phyloP scores from a whole-genome alignment of 2,888 invertebrate genomes.

The Exocentrus adspersus region DNA sequence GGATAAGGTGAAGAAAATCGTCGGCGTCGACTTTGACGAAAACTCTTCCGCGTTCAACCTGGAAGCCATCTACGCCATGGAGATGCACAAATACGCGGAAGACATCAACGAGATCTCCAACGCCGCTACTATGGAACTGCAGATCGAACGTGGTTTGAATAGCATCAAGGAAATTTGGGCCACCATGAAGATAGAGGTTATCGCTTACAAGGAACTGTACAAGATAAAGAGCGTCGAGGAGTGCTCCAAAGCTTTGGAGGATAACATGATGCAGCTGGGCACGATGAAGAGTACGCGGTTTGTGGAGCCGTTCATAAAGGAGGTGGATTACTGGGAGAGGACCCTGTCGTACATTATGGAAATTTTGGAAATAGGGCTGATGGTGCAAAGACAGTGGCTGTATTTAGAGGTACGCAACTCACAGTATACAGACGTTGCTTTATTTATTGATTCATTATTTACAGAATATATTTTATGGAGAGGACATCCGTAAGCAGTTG shows the following conservation, averaged over 20 bases:
- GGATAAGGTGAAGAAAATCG: slow-evolving; percentile 77
- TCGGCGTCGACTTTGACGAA: slow-evolving; percentile 83
- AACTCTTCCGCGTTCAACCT: slow-evolving; percentile 81
- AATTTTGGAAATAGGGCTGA: slow-evolving; percentile 81
- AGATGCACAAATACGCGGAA: slow-evolving; percentile 81
- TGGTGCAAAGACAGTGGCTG: slow-evolving; percentile 86
- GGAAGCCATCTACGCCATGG: slow-evolving; percentile 80
- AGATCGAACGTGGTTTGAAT: slow-evolving; percentile 83
- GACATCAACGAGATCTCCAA: slow-evolving; percentile 87
- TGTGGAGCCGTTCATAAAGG: slow-evolving; percentile 85
- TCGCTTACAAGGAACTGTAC: slow-evolving; percentile 73
- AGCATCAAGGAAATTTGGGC: slow-evolving; percentile 79
- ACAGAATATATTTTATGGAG: slow-evolving; percentile 85
- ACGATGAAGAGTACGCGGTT: slow-evolving; percentile 89
- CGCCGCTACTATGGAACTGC: slow-evolving; percentile 88
- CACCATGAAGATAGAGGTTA: slow-evolving; percentile 76
- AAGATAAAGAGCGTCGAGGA: slow-evolving; percentile 82
- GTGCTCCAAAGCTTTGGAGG: slow-evolving; percentile 81
- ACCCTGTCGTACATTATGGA: slow-evolving; percentile 84
- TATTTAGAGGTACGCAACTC: slow-evolving; percentile 74
- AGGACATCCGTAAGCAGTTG: slow-evolving; percentile 86
- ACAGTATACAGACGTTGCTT: no score
- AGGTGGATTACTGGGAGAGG: slow-evolving; percentile 89
- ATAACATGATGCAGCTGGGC: slow-evolving; percentile 84
- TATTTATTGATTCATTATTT: no score